Evolutionary conservation across 2,888 invertebrate genomes (phyloP).

Genomic region (Cephus pygmeus): DNA sequence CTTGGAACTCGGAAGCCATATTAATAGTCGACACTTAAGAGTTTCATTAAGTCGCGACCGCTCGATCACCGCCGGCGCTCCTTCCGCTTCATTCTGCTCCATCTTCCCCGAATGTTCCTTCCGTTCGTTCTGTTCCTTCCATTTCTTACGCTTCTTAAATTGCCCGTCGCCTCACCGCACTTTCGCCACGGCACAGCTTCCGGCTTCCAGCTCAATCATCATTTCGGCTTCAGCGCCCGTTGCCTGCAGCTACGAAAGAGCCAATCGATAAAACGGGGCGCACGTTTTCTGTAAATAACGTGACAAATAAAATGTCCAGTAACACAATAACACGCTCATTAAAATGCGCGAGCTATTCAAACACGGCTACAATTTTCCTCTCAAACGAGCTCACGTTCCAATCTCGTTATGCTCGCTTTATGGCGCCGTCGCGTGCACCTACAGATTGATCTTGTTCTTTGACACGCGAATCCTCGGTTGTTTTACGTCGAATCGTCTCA

Average conservation of each 20-base stretch:
- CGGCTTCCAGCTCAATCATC: background rate
- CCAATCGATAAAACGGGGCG: background rate
- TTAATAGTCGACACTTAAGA: conserved; percentile 63
- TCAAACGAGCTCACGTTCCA: background rate
- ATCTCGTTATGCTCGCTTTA: background rate
- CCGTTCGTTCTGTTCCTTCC: conserved; percentile 25
- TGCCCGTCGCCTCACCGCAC: background rate
- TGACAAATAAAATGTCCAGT: background rate
- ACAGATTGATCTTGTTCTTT: background rate
- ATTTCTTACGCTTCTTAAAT: background rate
- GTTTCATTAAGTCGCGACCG: conserved; percentile 63
- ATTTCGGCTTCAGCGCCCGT: background rate
- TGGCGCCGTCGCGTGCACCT: background rate
- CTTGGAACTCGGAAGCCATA: conserved; percentile 56
- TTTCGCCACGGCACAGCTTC: background rate
- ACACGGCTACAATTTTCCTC: background rate
- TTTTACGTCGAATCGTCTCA: background rate
- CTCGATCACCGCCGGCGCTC: conserved; percentile 58
- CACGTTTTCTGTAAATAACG: background rate
- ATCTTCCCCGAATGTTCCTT: conserved; percentile 27
- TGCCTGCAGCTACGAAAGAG: background rate
- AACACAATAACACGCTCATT: background rate
- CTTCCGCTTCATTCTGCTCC: conserved; percentile 37
- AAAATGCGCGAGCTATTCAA: background rate
- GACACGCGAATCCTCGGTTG: background rate